Evolutionary conservation across 2,888 invertebrate genomes (phyloP), one percentile per base, ranked within the genome.

Genomic region (Apantesis nais): DNA sequence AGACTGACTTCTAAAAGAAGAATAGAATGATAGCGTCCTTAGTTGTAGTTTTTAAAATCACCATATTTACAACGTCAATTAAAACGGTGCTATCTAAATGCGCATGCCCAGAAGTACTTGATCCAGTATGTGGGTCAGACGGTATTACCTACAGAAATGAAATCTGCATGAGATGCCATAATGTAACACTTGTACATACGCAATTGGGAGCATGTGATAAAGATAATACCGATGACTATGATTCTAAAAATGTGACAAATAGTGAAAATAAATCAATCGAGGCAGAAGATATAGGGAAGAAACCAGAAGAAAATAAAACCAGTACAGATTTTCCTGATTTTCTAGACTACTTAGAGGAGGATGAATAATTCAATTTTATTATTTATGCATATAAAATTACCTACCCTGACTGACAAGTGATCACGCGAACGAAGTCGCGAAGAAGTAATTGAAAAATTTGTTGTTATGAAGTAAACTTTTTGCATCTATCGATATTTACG

Each of bases 141-240:
- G 65, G 65, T 34, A 22, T 37, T 34, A 55, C 34, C 19, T 66
- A 66, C 34, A 48, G 4, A 37, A 66, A 66, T 11, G 14, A 37
- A 55, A n/a, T 66, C 16, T 66, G 65, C 34, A 52, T 52, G 65
- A 55, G 34, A 55, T 66, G 65, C 25, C 34, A 66, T 16, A 66
- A 48, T 44, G 52, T 19, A 8, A 31, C 44, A 44, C 29, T 63
- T 63, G 44, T 29, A 44, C 25, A 22, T 29, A 12, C 31, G 22
- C 22, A 44, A 63, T 19, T 2, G 9, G 44, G 63, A 31, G 5
- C 12, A 22, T 31, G 31, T 63, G 44, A 22, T 11, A 2, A 29
- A 12, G 14, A 58, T 0, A 16, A 29, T 16, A 16, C 16, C 2
- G 1, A 16, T 29, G 7, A 16, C 1, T 5, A 58, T 58, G 2